Evolutionary conservation across 2,888 invertebrate species (phyloP).

Genomic region (Drosophila melanosoma): DNA sequence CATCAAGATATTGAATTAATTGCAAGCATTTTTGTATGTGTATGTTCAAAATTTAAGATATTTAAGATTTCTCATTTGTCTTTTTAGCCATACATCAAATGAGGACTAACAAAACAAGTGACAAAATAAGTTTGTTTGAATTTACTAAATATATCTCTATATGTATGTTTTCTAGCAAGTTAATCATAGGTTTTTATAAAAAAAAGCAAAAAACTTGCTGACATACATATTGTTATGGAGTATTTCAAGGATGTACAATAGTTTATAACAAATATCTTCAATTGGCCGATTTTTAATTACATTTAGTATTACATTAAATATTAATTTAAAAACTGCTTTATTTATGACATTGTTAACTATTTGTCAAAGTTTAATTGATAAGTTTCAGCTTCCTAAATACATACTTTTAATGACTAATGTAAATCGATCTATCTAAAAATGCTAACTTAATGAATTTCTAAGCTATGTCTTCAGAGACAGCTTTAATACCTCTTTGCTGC

Average conservation of each 20-base stretch:
- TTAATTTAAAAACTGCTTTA: background rate
- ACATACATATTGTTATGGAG: background rate
- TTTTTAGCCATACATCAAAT: background rate
- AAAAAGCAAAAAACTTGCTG: background rate
- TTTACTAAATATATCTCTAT: background rate
- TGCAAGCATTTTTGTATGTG: background rate
- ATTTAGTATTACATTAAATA: background rate
- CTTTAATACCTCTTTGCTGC: conserved; percentile 87
- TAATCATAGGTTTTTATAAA: background rate
- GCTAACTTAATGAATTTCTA: background rate
- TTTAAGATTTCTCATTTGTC: background rate
- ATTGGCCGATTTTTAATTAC: background rate
- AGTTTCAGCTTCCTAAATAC: background rate
- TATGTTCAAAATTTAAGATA: background rate
- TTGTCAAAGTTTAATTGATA: background rate
- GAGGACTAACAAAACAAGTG: too few species aligned
- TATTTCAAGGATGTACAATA: background rate
- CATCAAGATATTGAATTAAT: background rate
- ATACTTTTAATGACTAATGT: background rate
- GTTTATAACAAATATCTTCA: background rate
- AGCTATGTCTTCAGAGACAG: background rate
- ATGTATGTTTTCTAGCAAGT: background rate
- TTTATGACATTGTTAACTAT: background rate
- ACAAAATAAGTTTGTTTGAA: background rate
- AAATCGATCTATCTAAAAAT: background rate